phyloP scores from a whole-genome alignment of 2,797 vertebrate species.

The Onychomys torridus region DNA sequence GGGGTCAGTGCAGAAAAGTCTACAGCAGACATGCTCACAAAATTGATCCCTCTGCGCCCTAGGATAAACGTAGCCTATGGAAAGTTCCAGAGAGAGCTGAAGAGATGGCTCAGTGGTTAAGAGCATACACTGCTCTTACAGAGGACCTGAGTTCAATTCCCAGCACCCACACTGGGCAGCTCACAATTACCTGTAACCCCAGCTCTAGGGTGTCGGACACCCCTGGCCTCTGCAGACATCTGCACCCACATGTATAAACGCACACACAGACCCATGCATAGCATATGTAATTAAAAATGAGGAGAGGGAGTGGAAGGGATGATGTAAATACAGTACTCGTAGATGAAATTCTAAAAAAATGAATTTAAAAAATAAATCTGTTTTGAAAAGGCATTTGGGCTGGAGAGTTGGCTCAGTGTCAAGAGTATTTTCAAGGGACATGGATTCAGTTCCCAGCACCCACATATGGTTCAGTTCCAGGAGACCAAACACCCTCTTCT shows the following conservation, averaged over 20 bases:
- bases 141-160: neutral
- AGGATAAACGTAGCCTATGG: neutral
- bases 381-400: neutral
- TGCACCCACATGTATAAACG: too few relatives aligned
- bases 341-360: neutral
- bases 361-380: neutral
- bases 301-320: neutral
- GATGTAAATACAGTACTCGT: neutral
- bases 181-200: neutral
- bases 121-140: neutral
- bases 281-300: neutral
- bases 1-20: neutral
- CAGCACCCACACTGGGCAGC: neutral
- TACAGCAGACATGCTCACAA: neutral
- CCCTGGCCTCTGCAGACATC: neutral
- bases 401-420: neutral
- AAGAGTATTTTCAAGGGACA: neutral
- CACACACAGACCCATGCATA: neutral
- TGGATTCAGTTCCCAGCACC: neutral
- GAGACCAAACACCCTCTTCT: neutral
- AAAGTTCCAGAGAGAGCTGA: neutral
- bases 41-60: too few relatives aligned
- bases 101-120: neutral
- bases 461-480: neutral
- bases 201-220: neutral